Conservation (phyloP, 2,797 vertebrate genomes). For the Eptatretus atami region DNA sequence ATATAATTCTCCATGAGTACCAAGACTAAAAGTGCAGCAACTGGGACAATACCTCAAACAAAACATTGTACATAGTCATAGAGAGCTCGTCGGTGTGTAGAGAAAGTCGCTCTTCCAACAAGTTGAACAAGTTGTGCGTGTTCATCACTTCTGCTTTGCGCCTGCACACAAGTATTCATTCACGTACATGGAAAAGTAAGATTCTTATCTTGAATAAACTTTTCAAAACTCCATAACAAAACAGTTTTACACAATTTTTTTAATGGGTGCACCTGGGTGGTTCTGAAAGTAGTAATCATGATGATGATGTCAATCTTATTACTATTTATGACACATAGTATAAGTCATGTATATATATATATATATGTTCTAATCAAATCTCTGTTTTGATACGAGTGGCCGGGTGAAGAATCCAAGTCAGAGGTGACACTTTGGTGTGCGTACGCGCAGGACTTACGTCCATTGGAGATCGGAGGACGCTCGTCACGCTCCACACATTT, state of each 20-base stretch:
- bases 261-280: too few species aligned
- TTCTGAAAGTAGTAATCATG: too few species aligned
- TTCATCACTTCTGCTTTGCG: slow-evolving; percentile 90
- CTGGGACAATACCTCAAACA: slow-evolving; percentile 49
- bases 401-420: too few species aligned
- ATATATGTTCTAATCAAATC: too few species aligned
- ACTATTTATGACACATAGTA: not conserved
- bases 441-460: too few species aligned
- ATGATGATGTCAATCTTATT: not conserved
- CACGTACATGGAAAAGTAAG: not conserved
- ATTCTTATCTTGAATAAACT: not conserved
- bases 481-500: too few species aligned
- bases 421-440: too few species aligned
- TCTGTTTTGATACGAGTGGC: too few species aligned
- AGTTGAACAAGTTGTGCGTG: slow-evolving; percentile 60
- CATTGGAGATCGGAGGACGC: too few species aligned
- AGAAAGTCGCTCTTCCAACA: slow-evolving; percentile 64
- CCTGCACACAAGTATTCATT: slow-evolving; percentile 19
- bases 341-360: not conserved
- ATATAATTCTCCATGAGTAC: too few species aligned
- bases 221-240: not conserved
- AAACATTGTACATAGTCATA: slow-evolving; percentile 80
- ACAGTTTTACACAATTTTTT: not conserved
- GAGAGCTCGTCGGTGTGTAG: slow-evolving; percentile 52
- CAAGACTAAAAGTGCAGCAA: not conserved